Evolutionary conservation across 2,888 invertebrate genomes (phyloP).

Genomic region (Acrobasis repandana): DNA sequence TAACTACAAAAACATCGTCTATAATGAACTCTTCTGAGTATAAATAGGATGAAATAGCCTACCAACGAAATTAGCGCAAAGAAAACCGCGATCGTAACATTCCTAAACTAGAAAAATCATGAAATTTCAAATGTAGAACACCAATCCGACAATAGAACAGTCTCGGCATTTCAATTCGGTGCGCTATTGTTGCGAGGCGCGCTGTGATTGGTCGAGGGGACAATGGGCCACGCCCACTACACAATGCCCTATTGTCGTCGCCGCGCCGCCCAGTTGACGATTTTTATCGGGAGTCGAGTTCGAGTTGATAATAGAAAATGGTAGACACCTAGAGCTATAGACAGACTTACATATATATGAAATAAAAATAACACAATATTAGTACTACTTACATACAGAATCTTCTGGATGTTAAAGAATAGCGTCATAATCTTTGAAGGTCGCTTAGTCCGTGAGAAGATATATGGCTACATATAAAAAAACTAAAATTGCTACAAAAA

Average conservation of each 20-base stretch:
- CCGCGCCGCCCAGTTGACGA: conserved; percentile 60
- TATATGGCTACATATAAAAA: too few relatives aligned
- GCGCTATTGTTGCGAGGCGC: conserved; percentile 74
- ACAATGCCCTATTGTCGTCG: conserved; percentile 79
- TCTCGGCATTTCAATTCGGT: conserved; percentile 75
- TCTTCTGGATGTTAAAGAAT: too few relatives aligned
- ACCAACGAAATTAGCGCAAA: background rate
- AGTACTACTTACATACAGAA: too few relatives aligned
- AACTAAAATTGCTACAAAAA: too few relatives aligned
- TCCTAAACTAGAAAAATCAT: conserved; percentile 35
- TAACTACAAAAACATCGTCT: too few relatives aligned
- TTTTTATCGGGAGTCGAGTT: conserved; percentile 30
- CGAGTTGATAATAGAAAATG: background rate
- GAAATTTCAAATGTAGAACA: conserved; percentile 54
- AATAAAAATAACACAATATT: too few relatives aligned
- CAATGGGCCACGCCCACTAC: conserved; percentile 78
- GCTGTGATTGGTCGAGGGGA: conserved; percentile 68
- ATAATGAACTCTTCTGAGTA: too few relatives aligned
- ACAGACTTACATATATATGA: too few relatives aligned
- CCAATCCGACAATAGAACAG: conserved; percentile 74
- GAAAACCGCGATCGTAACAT: conserved; percentile 15
- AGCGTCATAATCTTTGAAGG: too few relatives aligned
- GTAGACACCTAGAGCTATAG: background rate
- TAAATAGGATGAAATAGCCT: background rate
- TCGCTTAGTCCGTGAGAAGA: too few relatives aligned